These are phyloP conservation scores for Aplysia californica DNA, from an alignment of 1,140 invertebrate species.

Conservation along the genomic window DNA sequence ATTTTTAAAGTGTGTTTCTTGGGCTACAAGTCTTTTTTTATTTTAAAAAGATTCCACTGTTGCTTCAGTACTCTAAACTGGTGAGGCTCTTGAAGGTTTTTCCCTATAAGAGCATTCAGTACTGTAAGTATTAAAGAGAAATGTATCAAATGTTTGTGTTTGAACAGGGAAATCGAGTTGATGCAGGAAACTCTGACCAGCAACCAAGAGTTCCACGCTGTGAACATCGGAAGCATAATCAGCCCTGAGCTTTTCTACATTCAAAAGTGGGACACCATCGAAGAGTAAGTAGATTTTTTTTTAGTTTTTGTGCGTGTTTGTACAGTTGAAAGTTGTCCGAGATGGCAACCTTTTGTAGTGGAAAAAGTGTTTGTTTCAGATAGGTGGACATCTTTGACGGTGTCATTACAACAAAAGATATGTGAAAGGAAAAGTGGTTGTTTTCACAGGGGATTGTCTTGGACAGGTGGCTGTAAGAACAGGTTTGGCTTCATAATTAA, in stretches of 20 bases:
- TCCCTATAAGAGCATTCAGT: neutral
- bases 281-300: slow-evolving; percentile 33
- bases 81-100: neutral
- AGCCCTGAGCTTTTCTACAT: slow-evolving; percentile 38
- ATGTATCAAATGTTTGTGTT: neutral
- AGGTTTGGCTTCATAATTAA: too few species aligned
- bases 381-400: too few species aligned
- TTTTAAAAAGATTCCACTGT: too few species aligned
- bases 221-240: slow-evolving; percentile 29
- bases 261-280: slow-evolving; percentile 34
- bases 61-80: too few species aligned
- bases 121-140: neutral
- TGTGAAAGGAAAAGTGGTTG: too few species aligned
- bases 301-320: neutral
- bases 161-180: slow-evolving; percentile 21
- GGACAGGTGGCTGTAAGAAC: too few species aligned
- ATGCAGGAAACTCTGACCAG: slow-evolving; percentile 34
- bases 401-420: too few species aligned
- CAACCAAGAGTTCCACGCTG: slow-evolving; percentile 32
- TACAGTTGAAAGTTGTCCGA: neutral
- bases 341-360: too few species aligned
- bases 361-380: too few species aligned
- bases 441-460: too few species aligned
- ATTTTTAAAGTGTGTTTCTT: too few species aligned
- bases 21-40: too few species aligned